Conservation (phyloP, 2,797 vertebrate species). For the Sebastes nivosus region DNA sequence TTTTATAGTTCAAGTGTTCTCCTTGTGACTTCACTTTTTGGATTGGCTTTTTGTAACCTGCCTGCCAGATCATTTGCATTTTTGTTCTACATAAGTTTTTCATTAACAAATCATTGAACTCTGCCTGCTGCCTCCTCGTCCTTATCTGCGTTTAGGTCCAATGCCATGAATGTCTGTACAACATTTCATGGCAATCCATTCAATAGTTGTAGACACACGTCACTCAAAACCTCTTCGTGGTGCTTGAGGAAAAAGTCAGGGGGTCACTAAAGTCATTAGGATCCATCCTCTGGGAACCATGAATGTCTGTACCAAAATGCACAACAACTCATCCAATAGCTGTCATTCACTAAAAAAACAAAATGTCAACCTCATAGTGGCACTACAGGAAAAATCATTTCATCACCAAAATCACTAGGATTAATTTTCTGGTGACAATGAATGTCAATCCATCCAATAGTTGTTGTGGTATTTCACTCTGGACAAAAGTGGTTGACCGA, state of each 20-base stretch:
- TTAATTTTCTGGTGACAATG: neutral
- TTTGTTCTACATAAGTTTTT: too few species aligned
- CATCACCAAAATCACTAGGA: neutral
- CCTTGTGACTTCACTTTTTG: too few species aligned
- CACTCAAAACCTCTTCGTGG: neutral
- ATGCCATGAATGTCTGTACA: neutral
- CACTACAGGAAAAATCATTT: neutral
- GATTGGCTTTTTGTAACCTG: too few species aligned
- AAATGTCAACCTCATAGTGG: neutral
- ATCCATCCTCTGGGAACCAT: neutral
- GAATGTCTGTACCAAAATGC: neutral
- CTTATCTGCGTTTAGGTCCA: too few species aligned
- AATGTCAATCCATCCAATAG: neutral
- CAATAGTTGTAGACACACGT: neutral
- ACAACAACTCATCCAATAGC: neutral
- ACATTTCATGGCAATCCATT: neutral
- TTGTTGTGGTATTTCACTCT: neutral
- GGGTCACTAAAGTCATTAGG: neutral
- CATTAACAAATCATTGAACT: too few species aligned
- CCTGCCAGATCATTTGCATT: accelerated
- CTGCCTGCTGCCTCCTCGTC: too few species aligned
- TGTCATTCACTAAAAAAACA: too few species aligned
- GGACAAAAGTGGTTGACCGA: neutral
- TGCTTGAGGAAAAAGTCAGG: neutral
- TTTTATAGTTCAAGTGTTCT: too few species aligned